Evolutionary conservation across 1,140 invertebrate genomes (phyloP), one percentile per base, ranked within the genome.

Genomic region (Dendroctonus valens): DNA sequence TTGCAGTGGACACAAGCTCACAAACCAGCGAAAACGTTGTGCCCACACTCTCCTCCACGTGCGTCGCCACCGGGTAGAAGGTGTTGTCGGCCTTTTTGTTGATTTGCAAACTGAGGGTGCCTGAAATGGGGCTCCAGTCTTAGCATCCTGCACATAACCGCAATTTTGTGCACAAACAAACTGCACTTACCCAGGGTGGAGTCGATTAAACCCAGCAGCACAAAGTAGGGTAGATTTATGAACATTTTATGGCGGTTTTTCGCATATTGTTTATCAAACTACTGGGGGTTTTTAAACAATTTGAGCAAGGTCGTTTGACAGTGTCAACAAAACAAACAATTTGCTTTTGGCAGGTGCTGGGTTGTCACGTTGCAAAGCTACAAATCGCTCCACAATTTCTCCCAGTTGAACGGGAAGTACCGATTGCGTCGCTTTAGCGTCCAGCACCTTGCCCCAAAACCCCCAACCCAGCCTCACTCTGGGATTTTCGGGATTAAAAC

Each of bases 1-100:
- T 68, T n/a, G 58, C 58, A 8, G 69, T 68, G 41, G 64, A 68
- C 38, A 74, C 73, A 37, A 77, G 54, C 61, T 77, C 73, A 69
- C 75, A 77, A 59, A 71, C 59, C 61, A 77, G 55, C 11, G 74
- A 74, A 59, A 77, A 74, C 51, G 74, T 70, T 15, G 71, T 69
- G 7, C 74, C 74, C 9, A 68, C 70, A n/a, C 68, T 72, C 65
- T 76, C 75, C 49, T 77, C 72, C 7, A 77, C 72, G 7, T 61
- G 63, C 11, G 50, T 59, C 39, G 60, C 49, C 0, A 76, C 70
- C 7, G 71, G 73, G 37, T 69, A 71, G 41, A 71, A 67, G 4
- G 59, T 67, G 39, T 73, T 70, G 37, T 76, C 72, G 52, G 69
- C 69, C 41, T 70, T 70, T 51, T 75, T 74, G 14, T 70, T 71